Evolutionary conservation across 2,888 invertebrate genomes (phyloP).

Genomic region (Chorisops tibialis): DNA sequence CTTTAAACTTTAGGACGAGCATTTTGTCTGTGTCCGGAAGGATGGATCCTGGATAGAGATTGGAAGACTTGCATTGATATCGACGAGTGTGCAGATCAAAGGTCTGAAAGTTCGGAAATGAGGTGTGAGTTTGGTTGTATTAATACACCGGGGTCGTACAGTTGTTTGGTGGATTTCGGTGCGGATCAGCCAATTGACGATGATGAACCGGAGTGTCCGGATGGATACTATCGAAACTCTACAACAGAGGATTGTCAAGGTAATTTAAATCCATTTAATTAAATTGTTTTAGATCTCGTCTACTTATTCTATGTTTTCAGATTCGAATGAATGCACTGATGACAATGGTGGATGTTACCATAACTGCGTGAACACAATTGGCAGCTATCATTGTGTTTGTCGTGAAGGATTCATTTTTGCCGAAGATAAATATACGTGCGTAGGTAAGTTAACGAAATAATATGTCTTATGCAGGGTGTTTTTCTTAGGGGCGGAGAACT

Average conservation of each 20-base stretch:
- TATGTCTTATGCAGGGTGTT: not conserved
- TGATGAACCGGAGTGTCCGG: slow-evolving; percentile 31
- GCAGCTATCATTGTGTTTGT: slow-evolving; percentile 46
- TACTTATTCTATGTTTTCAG: slow-evolving; percentile 8
- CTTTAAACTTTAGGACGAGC: slow-evolving; percentile 35
- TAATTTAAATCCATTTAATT: slow-evolving; percentile 9
- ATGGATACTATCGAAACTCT: slow-evolving; percentile 34
- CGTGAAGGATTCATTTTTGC: slow-evolving; percentile 42
- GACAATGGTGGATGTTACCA: slow-evolving; percentile 35
- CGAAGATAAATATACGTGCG: slow-evolving; percentile 36
- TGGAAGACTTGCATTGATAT: slow-evolving; percentile 49
- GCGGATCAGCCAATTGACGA: slow-evolving; percentile 40
- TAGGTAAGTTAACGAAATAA: slow-evolving; percentile 33
- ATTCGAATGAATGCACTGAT: slow-evolving; percentile 31
- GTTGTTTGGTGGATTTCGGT: slow-evolving; percentile 53
- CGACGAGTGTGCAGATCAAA: slow-evolving; percentile 53
- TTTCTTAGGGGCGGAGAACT: too few species aligned
- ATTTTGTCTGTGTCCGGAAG: slow-evolving; percentile 48
- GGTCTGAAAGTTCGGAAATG: slow-evolving; percentile 41
- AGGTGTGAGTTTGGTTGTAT: slow-evolving; percentile 53
- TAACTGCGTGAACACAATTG: slow-evolving; percentile 36
- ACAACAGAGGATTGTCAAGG: slow-evolving; percentile 35
- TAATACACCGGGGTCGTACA: slow-evolving; percentile 55
- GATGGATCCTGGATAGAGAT: slow-evolving; percentile 45
- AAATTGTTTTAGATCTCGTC: too few species aligned